Evolutionary conservation across 2,888 invertebrate genomes (phyloP).

Genomic region (Hirudinaria manillensis): DNA sequence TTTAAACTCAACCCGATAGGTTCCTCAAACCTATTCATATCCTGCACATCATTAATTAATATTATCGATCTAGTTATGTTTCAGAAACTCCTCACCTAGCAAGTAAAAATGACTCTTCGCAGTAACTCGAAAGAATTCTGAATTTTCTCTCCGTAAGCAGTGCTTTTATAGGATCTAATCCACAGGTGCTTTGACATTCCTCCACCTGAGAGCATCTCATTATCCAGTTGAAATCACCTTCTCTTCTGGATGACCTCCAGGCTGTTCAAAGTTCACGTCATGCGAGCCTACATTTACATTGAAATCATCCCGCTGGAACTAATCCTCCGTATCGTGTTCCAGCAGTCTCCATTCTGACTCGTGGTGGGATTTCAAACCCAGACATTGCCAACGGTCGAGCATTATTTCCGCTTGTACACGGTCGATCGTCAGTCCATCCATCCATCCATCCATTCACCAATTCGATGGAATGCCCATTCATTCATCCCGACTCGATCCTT

Average conservation of each 20-base stretch:
- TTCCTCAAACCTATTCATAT: neutral
- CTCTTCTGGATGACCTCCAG: conserved; percentile 8
- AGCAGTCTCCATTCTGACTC: neutral
- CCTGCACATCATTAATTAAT: neutral
- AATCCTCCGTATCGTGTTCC: neutral
- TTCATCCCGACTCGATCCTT: conserved; percentile 5
- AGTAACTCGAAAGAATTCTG: too few species aligned
- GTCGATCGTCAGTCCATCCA: neutral
- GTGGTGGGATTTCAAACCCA: too few species aligned
- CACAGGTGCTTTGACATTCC: too few species aligned
- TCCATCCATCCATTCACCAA: neutral
- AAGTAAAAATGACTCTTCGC: too few species aligned
- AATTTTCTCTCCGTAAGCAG: too few species aligned
- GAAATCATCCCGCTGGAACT: neutral
- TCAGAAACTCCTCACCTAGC: neutral
- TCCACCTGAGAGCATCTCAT: conserved; percentile 1
- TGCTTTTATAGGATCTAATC: too few species aligned
- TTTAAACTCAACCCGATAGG: too few species aligned
- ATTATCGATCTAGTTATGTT: neutral
- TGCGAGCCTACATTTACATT: conserved; percentile 10
- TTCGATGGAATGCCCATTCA: neutral
- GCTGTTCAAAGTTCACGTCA: conserved; percentile 3
- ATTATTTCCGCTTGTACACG: neutral
- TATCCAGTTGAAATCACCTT: conserved; percentile 8
- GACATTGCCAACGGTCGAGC: too few species aligned